phyloP scores from a whole-genome alignment of 2,113 vertebrate genomes.

The Ictalurus punctatus region DNA sequence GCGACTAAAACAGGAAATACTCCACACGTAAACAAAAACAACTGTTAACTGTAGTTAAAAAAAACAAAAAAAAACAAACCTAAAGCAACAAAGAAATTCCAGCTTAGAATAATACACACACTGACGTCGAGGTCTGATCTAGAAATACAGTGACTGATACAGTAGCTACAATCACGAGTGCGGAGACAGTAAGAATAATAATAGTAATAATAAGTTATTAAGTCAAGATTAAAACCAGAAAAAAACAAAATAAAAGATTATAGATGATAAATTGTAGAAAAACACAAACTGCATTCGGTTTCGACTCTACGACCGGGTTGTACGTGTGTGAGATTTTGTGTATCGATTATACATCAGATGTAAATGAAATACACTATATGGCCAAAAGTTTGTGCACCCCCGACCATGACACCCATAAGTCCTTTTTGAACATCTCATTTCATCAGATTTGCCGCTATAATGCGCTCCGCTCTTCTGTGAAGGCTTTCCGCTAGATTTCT shows the following conservation, averaged over 20 bases:
- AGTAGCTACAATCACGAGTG: too few relatives aligned
- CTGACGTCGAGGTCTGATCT: neutral
- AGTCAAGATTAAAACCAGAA: too few relatives aligned
- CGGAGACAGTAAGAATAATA: too few relatives aligned
- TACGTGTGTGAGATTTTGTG: neutral
- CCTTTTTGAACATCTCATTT: neutral
- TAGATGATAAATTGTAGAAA: neutral
- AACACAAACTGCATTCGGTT: neutral
- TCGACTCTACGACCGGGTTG: neutral
- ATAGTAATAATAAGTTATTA: too few relatives aligned
- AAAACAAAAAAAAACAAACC: neutral
- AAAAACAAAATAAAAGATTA: neutral
- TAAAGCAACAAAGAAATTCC: neutral
- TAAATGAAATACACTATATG: neutral
- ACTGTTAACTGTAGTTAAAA: neutral
- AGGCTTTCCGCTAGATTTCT: too few relatives aligned
- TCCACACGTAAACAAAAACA: neutral
- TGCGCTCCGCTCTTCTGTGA: too few relatives aligned
- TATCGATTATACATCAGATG: neutral
- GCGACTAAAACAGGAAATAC: too few relatives aligned
- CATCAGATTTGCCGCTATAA: too few relatives aligned
- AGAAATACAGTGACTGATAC: neutral
- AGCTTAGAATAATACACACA: neutral
- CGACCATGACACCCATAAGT: neutral
- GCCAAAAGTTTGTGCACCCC: neutral